These are phyloP conservation scores for Macrotrachela quadricornifera DNA, from an alignment of 1,140 invertebrate species.

Conservation along the genomic window DNA sequence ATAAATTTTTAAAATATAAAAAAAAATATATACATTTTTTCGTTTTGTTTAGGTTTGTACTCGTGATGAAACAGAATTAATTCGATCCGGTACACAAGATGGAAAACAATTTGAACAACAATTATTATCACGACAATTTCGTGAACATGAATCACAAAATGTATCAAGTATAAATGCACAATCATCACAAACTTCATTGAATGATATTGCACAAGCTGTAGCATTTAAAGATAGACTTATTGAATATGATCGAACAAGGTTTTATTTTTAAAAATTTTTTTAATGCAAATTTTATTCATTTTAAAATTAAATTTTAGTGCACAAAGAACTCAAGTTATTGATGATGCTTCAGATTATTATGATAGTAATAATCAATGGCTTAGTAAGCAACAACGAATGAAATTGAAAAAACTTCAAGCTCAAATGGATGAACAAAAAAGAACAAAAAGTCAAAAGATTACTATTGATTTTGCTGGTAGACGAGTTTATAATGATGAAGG, in stretches of 20 bases:
- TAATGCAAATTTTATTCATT: slow-evolving; percentile 6
- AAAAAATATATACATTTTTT: no score
- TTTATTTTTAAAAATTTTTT: not conserved
- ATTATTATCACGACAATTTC: slow-evolving; percentile 45
- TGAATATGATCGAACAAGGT: slow-evolving; percentile 57
- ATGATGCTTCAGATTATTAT: slow-evolving; percentile 85
- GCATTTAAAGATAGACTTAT: slow-evolving; percentile 57
- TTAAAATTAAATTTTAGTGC: slow-evolving; percentile 35
- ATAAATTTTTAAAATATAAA: no score
- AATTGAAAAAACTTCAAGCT: slow-evolving; percentile 42
- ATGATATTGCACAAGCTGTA: slow-evolving; percentile 41
- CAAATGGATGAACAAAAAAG: slow-evolving; percentile 45
- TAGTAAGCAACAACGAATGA: slow-evolving; percentile 42
- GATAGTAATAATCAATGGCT: slow-evolving; percentile 54
- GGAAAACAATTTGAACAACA: slow-evolving; percentile 35
- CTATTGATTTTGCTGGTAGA: slow-evolving; percentile 59
- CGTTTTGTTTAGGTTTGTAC: slow-evolving; percentile 13
- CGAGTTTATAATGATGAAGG: slow-evolving; percentile 30
- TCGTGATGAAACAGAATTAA: slow-evolving; percentile 2
- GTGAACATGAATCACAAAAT: slow-evolving; percentile 43
- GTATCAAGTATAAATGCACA: slow-evolving; percentile 38
- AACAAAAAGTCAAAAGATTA: slow-evolving; percentile 35
- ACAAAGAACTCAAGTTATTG: slow-evolving; percentile 63
- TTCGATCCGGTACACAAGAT: not conserved
- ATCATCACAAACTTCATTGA: slow-evolving; percentile 11